Evolutionary conservation across 2,113 vertebrate species (phyloP), one percentile per base, ranked within the genome.

Genomic region (Eudyptes chrysolophus): DNA sequence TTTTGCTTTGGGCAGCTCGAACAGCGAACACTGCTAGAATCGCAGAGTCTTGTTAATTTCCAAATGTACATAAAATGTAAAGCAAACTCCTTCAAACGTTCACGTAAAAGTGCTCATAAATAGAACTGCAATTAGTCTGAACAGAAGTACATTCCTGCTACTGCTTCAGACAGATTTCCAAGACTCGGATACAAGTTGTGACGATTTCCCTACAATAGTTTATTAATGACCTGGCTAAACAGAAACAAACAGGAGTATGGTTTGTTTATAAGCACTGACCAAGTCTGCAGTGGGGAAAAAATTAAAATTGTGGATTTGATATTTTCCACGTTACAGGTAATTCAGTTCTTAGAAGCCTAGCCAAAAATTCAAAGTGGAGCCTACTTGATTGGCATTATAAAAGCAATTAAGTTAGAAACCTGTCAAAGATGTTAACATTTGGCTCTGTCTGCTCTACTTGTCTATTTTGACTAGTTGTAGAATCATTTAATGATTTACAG

Each of bases 371-470:
- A 72, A 98, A 98, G 97, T 89, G 84, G 97, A 98, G 97, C 96
- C 95, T 97, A 95, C 94, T 97, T 98, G 97, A 98, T 92, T 98
- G 97, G 98, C 98, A 97, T 98, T 98, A 98, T 96, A 97, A 98
- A 98, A 98, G 97, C 97, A 98, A 98, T 98, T 98, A 98, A 98
- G 95, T 90, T 96, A 94, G 82, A 98, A 93, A 97, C 93, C 93
- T 98, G 98, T 98, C 98, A 98, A 97, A 97, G 96, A 96, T 89
- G 94, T 97, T 98, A 98, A 97, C 92, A 86, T 97, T 96, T 96
- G 94, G 94, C 91, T 96, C 94, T 97, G 97, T 92, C 90, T 95
- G 87, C 87, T 97, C 94, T 71, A 83, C 85, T 89, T 94, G 97
- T 97, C 96, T 98, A 97, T 98, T 98, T 97, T 98, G 98, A 98